phyloP scores from a whole-genome alignment of 2,888 invertebrate genomes.

The Heteropelma amictum region DNA sequence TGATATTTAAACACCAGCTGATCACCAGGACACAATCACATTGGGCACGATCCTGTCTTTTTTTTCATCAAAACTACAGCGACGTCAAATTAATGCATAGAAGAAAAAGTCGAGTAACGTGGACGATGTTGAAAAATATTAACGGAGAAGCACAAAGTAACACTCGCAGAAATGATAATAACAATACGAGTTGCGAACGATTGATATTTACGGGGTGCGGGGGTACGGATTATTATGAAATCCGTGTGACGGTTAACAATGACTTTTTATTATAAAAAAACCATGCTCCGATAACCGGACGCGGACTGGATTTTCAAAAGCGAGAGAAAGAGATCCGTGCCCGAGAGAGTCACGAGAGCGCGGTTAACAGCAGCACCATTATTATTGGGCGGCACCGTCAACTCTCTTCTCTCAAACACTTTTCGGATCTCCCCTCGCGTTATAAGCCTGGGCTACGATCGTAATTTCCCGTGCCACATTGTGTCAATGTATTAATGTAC shows the following conservation, averaged over 20 bases:
- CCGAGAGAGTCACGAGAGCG: constrained; percentile 53
- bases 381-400: constrained; percentile 60
- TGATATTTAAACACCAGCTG: constrained; percentile 12
- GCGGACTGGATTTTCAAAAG: background rate
- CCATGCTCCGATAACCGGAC: background rate
- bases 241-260: background rate
- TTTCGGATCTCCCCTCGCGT: constrained; percentile 43
- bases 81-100: too few relatives aligned
- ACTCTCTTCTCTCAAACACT: constrained; percentile 35
- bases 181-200: background rate
- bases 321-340: constrained; percentile 38
- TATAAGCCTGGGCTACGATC: constrained; percentile 55
- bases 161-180: background rate
- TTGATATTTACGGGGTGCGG: too few relatives aligned
- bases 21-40: constrained; percentile 2
- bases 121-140: background rate
- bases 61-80: background rate
- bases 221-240: too few relatives aligned
- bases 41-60: background rate
- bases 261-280: constrained; percentile 4
- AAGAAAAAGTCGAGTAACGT: background rate
- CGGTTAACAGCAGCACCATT: constrained; percentile 56
- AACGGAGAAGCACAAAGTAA: background rate
- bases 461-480: constrained; percentile 43
- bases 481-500: constrained; percentile 18